Evolutionary conservation across 1,140 invertebrate genomes (phyloP).

Genomic region (Drosophila willistoni): DNA sequence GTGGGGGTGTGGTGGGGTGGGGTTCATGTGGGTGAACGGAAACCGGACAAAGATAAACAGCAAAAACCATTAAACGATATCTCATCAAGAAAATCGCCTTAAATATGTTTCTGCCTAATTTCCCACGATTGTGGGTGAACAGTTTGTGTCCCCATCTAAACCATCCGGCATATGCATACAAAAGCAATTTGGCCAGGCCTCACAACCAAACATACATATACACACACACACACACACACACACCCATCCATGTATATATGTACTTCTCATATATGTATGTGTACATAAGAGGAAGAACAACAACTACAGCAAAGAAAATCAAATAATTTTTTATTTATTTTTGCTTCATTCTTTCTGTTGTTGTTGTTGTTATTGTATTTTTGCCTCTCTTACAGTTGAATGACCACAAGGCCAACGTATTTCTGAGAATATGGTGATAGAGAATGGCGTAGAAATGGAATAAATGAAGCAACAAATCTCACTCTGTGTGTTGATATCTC

Average conservation of each 20-base stretch:
- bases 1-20: background rate
- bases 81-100: constrained; percentile 71
- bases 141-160: constrained; percentile 31
- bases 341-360: constrained; percentile 42
- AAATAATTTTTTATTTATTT: constrained; percentile 66
- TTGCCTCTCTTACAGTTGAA: constrained; percentile 57
- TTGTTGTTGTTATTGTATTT: constrained; percentile 42
- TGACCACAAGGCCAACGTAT: constrained; percentile 58
- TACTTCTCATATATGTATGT: background rate
- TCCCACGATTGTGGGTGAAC: constrained; percentile 48
- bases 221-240: background rate
- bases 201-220: background rate
- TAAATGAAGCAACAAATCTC: constrained; percentile 48
- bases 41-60: constrained; percentile 51
- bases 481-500: background rate
- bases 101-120: constrained; percentile 77
- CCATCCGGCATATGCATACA: constrained; percentile 58
- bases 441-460: constrained; percentile 41
- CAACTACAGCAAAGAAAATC: constrained; percentile 38
- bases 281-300: constrained; percentile 34
- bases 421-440: constrained; percentile 8
- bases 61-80: constrained; percentile 65
- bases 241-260: background rate
- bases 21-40: constrained; percentile 24
- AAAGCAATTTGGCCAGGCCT: constrained; percentile 47